phyloP scores from a whole-genome alignment of 2,888 invertebrate genomes.

The Crioceris asparagi region DNA sequence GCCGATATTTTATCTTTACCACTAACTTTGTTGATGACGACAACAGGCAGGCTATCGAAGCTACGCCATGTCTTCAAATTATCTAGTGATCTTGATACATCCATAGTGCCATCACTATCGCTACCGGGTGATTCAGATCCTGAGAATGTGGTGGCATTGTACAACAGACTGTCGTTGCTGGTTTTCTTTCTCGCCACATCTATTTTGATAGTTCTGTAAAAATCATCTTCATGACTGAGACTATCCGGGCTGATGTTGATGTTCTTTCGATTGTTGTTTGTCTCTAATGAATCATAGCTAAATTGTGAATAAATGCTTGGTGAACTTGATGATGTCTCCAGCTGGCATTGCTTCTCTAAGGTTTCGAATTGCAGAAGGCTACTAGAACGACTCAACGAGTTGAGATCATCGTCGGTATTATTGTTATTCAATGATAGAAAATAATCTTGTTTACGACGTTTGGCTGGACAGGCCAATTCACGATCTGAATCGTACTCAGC shows the following conservation, averaged over 20 bases:
- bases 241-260: slow-evolving; percentile 42
- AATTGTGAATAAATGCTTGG: slow-evolving; percentile 42
- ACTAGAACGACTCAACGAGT: slow-evolving; percentile 65
- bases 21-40: slow-evolving; percentile 18
- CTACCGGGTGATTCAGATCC: slow-evolving; percentile 41
- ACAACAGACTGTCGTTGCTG: slow-evolving; percentile 25
- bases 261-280: slow-evolving; percentile 31
- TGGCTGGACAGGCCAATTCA: slow-evolving; percentile 65
- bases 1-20: slow-evolving; percentile 48
- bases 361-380: slow-evolving; percentile 79
- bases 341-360: slow-evolving; percentile 59
- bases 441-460: slow-evolving; percentile 54
- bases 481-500: slow-evolving; percentile 57
- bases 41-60: slow-evolving; percentile 33
- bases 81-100: slow-evolving; percentile 33
- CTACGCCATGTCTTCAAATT: slow-evolving; percentile 38
- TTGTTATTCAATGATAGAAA: slow-evolving; percentile 22
- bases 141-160: slow-evolving; percentile 28
- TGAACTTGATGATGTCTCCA: slow-evolving; percentile 37
- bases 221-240: slow-evolving; percentile 36
- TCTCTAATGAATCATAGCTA: slow-evolving; percentile 44
- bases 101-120: slow-evolving; percentile 31
- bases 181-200: slow-evolving; percentile 24
- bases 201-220: slow-evolving; percentile 31
- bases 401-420: slow-evolving; percentile 39